Base-by-base conservation (phyloP, 2,888 invertebrate species). In the Ophioninae sp. region DNA sequence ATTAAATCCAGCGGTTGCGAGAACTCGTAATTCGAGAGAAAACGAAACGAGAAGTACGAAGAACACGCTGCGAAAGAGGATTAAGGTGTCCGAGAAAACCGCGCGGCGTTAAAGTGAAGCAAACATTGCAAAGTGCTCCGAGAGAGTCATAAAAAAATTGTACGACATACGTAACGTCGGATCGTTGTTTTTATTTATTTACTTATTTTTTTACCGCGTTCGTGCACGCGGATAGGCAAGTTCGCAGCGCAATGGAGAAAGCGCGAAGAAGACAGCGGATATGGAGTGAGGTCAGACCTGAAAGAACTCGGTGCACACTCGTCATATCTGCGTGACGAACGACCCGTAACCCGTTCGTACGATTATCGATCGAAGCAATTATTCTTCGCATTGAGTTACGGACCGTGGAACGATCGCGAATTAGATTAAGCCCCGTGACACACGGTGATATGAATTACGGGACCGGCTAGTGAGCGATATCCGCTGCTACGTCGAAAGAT, bases 351-450 rank as follows among this genome's bases (percentile, higher is more conserved):
- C 86, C 85, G 86, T 78, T 74, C 78, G 74, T 88, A 90, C 44
- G 20, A 58, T 67, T 90, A 90, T 91, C 89, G 91, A 91, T 89
- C 90, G 87, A 30, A 79, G 85, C 90, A 91, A 91, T 91, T 91
- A 91, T 91, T 90, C 90, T 88, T 89, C 72, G 87, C 86, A 85
- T 41, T 91, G 91, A 91, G 90, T 90, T 90, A 91, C 90, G 89
- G 59, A 58, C 84, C 86, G 87, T 86, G 87, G 88, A 87, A 88
- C 90, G 91, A 90, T 90, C 90, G 88, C 90, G 89, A 90, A 91
- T 90, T 90, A 90, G 91, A 91, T 91, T 90, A 89, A 90, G 89
- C 90, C 88, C 81, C 51, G 88, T 91, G 90, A 91, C 90, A 90
- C 89, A 89, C 85, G 91, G 88, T 90, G 91, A 91, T 90, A 90